These are phyloP conservation scores for Anolis apletophallus DNA, from an alignment of 2,797 vertebrate species.

Conservation along the genomic window DNA sequence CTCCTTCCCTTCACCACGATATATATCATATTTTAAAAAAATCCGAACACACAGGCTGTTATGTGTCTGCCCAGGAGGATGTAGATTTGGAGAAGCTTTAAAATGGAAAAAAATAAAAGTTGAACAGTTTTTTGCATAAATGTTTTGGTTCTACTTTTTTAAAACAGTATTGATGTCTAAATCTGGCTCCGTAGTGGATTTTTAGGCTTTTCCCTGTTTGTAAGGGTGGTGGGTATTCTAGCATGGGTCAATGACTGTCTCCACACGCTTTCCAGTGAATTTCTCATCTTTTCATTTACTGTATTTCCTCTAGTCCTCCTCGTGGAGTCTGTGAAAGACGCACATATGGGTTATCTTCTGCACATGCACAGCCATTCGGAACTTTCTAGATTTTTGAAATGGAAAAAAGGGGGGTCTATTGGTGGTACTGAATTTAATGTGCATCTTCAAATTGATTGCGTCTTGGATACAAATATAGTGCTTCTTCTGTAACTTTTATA, in stretches of 20 bases:
- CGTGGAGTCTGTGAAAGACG: too few species aligned
- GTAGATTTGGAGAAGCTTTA: background rate
- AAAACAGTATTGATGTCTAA: slow-evolving; percentile 5
- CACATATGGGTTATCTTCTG: too few species aligned
- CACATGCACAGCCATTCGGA: too few species aligned
- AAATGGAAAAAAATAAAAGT: slow-evolving; percentile 15
- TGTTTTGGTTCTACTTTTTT: background rate
- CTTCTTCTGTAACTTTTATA: background rate
- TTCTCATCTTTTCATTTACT: too few species aligned
- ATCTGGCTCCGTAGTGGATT: background rate
- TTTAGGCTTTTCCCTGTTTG: background rate
- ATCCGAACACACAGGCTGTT: background rate
- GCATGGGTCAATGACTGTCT: background rate
- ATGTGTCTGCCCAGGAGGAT: slow-evolving; percentile 24
- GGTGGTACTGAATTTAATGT: too few species aligned
- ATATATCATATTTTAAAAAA: slow-evolving; percentile 19
- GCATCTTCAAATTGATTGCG: too few species aligned
- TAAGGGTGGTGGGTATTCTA: background rate
- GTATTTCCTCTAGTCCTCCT: too few species aligned
- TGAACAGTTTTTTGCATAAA: background rate
- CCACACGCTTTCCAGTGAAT: too few species aligned
- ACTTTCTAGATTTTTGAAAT: too few species aligned
- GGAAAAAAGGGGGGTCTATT: too few species aligned
- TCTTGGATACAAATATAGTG: too few species aligned
- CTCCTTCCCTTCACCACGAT: slow-evolving; percentile 11